Conservation (phyloP, 2,888 invertebrate species). For the Empis stercorea region DNA sequence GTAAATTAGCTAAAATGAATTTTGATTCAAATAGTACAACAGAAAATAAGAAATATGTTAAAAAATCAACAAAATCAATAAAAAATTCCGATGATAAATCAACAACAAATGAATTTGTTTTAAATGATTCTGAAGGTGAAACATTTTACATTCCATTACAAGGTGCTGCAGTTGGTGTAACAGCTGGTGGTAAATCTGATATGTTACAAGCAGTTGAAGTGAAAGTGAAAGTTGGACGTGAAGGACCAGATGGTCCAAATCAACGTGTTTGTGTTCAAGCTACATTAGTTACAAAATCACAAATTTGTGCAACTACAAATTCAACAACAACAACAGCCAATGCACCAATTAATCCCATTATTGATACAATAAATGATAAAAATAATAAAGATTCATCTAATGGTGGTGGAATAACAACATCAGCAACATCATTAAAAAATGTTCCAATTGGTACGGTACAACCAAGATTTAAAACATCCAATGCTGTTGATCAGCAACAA, state of each 20-base stretch:
- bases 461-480: constrained; percentile 34
- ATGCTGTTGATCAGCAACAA: constrained; percentile 8
- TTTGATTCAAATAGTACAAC: constrained; percentile 31
- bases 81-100: constrained; percentile 6
- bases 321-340: constrained; percentile 12
- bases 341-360: constrained; percentile 5
- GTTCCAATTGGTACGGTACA: constrained; percentile 36
- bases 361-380: constrained; percentile 14
- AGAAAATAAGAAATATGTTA: not conserved
- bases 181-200: constrained; percentile 23
- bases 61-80: constrained; percentile 3
- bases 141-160: constrained; percentile 53
- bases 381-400: constrained; percentile 14
- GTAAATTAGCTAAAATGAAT: constrained; percentile 42
- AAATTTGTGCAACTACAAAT: constrained; percentile 29
- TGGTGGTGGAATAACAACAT: constrained; percentile 1
- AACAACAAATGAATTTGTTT: constrained; percentile 15
- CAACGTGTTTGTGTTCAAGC: constrained; percentile 49
- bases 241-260: constrained; percentile 48
- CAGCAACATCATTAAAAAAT: constrained; percentile 4
- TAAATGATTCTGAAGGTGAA: constrained; percentile 43
- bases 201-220: constrained; percentile 52
- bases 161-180: constrained; percentile 29
- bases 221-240: constrained; percentile 49
- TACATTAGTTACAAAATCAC: constrained; percentile 49